Percentiles rank a stretch among this genome's conserved stretches.
Evolutionary conservation across 92 coral and sea anemone species (phyloP).

Genomic region (Meandrina meandrites): DNA sequence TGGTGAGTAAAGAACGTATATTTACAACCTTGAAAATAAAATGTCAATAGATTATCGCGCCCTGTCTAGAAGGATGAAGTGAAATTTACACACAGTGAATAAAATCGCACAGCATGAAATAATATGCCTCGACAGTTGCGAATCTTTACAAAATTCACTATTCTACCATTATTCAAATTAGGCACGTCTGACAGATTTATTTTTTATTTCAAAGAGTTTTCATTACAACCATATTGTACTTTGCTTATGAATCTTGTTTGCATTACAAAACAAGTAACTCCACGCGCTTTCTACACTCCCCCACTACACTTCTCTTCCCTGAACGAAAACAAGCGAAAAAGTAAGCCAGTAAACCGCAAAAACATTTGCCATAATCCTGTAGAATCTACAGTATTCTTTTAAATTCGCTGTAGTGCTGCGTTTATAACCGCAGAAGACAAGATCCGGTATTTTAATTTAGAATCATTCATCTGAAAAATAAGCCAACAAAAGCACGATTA

Average conservation of each 20-base stretch:
- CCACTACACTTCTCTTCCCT: neutral
- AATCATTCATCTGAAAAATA: constrained; percentile 15
- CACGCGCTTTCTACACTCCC: neutral
- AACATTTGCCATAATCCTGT: neutral
- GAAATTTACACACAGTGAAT: constrained; percentile 1
- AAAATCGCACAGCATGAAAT: constrained; percentile 35
- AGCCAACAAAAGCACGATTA: too few relatives aligned
- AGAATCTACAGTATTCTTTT: neutral
- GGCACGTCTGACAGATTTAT: constrained; percentile 41
- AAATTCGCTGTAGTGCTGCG: neutral
- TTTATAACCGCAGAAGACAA: neutral
- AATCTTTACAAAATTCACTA: constrained; percentile 26
- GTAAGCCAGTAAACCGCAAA: neutral
- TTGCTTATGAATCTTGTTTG: constrained; percentile 8
- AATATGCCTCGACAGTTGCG: neutral
- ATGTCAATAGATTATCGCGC: constrained; percentile 37
- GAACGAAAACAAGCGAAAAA: constrained; percentile 10
- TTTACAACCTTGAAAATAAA: constrained; percentile 11
- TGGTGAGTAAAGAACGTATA: constrained; percentile 69
- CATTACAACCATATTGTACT: constrained; percentile 11
- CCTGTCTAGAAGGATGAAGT: constrained; percentile 26
- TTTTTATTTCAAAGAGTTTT: constrained; percentile 25
- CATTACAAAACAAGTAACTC: constrained; percentile 35
- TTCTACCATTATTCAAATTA: constrained; percentile 48
- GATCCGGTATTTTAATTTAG: neutral